A percentile compares a stretch with the other conserved stretches of the same genome.
Evolutionary conservation across 2,113 vertebrate species (phyloP).

Genomic region (Osmerus eperlanus): DNA sequence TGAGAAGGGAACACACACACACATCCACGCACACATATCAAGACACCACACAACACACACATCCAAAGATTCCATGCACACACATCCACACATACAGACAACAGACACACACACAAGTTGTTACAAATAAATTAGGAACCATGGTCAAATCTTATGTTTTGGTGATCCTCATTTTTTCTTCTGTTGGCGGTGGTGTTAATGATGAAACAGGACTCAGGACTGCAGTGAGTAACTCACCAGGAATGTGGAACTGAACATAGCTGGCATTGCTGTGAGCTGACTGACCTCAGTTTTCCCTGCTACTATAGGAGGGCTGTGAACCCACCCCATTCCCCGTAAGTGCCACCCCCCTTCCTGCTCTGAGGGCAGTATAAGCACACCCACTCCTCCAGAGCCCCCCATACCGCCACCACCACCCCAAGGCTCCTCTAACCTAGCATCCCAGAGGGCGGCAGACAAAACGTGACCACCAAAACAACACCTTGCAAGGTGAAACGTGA

Average conservation of each 20-base stretch:
- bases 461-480: background rate
- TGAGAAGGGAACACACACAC: constrained; percentile 45
- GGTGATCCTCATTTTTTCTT: too few species aligned
- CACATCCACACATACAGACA: background rate
- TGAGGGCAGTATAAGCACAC: too few species aligned
- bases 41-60: background rate
- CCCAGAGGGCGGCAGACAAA: too few species aligned
- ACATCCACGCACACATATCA: background rate
- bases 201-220: too few species aligned
- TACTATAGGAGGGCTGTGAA: constrained; percentile 46
- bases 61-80: background rate
- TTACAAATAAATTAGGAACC: background rate
- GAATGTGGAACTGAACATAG: constrained; percentile 56
- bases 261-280: constrained; percentile 54
- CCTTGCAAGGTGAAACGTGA: background rate
- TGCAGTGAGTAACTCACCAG: constrained; percentile 25
- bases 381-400: too few species aligned
- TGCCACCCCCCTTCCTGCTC: too few species aligned
- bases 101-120: background rate
- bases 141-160: too few species aligned
- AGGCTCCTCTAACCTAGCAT: too few species aligned
- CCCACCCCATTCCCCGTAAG: constrained; percentile 19
- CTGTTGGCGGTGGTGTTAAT: too few species aligned
- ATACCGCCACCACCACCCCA: too few species aligned
- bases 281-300: constrained; percentile 31